phyloP scores from a whole-genome alignment of 92 coral and sea anemone species.

The Epizoanthus ramosus region DNA sequence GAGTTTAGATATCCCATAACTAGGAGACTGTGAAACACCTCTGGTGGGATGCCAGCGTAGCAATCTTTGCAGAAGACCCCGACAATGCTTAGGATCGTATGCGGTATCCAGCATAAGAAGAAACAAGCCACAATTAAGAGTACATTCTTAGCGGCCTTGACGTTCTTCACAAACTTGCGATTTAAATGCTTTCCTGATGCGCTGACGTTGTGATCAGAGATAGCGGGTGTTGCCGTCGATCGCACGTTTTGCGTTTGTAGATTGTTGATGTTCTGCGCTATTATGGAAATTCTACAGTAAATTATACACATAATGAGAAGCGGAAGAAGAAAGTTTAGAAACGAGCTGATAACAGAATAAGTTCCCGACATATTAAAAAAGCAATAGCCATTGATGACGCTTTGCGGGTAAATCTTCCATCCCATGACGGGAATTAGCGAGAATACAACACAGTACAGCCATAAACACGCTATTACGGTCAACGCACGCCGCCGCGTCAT shows the following conservation, averaged over 20 bases:
- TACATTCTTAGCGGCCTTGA: constrained; percentile 76
- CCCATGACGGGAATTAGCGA: constrained; percentile 90
- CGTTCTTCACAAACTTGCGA: constrained; percentile 42
- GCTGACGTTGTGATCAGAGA: constrained; percentile 8
- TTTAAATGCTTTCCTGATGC: constrained; percentile 12
- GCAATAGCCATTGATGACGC: constrained; percentile 46
- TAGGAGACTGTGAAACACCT: background rate
- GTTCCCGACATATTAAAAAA: constrained; percentile 67
- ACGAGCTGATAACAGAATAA: constrained; percentile 85
- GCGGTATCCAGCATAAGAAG: constrained; percentile 87
- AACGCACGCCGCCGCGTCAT: constrained; percentile 83
- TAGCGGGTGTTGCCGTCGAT: background rate
- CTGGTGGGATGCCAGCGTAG: background rate
- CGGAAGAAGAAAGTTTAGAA: constrained; percentile 86
- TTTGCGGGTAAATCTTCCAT: constrained; percentile 67
- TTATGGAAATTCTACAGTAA: constrained; percentile 72
- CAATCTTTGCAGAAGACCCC: constrained; percentile 2
- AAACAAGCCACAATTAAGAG: constrained; percentile 73
- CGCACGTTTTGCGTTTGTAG: background rate
- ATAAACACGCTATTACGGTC: constrained; percentile 63
- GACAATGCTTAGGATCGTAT: constrained; percentile 62
- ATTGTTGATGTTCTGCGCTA: constrained; percentile 48
- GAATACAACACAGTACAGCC: constrained; percentile 83
- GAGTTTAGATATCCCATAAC: constrained; percentile 36
- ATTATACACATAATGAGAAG: constrained; percentile 75